Evolutionary conservation across 1,140 invertebrate species (phyloP).

Genomic region (Condylostylus longicornis): DNA sequence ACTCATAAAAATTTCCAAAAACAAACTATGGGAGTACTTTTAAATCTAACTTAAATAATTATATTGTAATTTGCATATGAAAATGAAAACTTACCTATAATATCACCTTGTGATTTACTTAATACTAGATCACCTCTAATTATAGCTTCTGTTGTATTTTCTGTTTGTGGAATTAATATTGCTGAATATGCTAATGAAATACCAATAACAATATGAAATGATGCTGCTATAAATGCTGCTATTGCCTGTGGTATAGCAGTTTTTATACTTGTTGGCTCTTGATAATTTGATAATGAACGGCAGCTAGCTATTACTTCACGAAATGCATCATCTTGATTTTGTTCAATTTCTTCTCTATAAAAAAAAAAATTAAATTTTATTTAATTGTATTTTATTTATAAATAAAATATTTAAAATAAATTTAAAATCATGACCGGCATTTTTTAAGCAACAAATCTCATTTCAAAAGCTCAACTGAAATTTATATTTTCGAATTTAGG

Average conservation of each 20-base stretch:
- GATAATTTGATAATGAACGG: conserved; percentile 25
- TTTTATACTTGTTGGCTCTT: conserved; percentile 21
- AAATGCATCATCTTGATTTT: conserved; percentile 27
- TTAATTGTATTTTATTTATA: background rate
- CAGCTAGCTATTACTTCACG: conserved; percentile 30
- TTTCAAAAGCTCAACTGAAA: too few relatives aligned
- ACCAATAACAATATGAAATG: conserved; percentile 41
- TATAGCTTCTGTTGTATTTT: too few relatives aligned
- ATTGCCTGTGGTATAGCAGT: conserved; percentile 28
- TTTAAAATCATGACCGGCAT: too few relatives aligned
- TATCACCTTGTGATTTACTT: conserved; percentile 24
- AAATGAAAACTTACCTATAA: conserved; percentile 41
- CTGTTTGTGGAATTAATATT: conserved; percentile 38
- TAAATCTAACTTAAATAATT: too few relatives aligned
- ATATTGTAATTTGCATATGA: too few relatives aligned
- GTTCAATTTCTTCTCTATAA: conserved; percentile 8
- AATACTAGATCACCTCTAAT: conserved; percentile 30
- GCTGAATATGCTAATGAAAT: conserved; percentile 41
- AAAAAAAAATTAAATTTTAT: background rate
- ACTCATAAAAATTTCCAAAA: too few relatives aligned
- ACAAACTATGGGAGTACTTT: too few relatives aligned
- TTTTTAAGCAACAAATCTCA: too few relatives aligned
- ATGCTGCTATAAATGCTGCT: conserved; percentile 38
- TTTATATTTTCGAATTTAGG: too few relatives aligned
- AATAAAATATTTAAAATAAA: too few relatives aligned